Evolutionary conservation across 2,797 vertebrate species (phyloP).

Genomic region (Remorina albescens): DNA sequence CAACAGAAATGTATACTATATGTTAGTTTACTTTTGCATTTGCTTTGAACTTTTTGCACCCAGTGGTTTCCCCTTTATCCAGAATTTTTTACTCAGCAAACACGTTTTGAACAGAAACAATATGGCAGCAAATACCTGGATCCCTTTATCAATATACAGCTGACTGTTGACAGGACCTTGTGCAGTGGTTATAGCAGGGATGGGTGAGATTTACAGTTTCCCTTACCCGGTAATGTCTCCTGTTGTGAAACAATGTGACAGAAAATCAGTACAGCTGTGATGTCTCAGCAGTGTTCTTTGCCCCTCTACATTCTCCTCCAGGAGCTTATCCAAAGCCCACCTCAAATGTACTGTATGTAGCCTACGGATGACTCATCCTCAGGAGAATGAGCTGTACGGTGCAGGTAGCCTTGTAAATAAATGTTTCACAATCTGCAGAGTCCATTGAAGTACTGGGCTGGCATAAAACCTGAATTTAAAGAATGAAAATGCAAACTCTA

Average conservation of each 20-base stretch:
- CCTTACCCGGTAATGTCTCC: conserved; percentile 80
- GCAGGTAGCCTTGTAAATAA: conserved; percentile 83
- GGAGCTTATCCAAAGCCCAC: conserved; percentile 77
- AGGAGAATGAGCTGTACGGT: conserved; percentile 71
- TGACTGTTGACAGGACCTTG: conserved; percentile 68
- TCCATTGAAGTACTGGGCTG: conserved; percentile 68
- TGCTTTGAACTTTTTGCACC: too few relatives aligned
- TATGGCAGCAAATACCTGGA: conserved; percentile 54
- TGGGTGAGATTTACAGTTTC: conserved; percentile 74
- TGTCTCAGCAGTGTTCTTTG: conserved; percentile 79
- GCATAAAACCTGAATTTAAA: conserved; percentile 65
- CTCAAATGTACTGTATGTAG: conserved; percentile 78
- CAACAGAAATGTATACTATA: background rate
- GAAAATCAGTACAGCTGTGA: conserved; percentile 82
- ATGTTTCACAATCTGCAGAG: conserved; percentile 75
- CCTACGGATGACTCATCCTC: conserved; percentile 83
- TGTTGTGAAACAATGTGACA: conserved; percentile 84
- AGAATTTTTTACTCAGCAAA: conserved; percentile 33
- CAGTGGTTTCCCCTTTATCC: background rate
- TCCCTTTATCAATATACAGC: conserved; percentile 60
- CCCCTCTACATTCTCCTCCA: conserved; percentile 73
- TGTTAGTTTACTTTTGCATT: background rate
- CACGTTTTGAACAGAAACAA: conserved; percentile 30
- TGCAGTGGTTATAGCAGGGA: conserved; percentile 58
- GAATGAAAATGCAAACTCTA: conserved; percentile 57